Percentiles rank a stretch among this genome's conserved stretches.
phyloP scores from a whole-genome alignment of 2,797 vertebrate species.

The Hypotaenidia philippensis region DNA sequence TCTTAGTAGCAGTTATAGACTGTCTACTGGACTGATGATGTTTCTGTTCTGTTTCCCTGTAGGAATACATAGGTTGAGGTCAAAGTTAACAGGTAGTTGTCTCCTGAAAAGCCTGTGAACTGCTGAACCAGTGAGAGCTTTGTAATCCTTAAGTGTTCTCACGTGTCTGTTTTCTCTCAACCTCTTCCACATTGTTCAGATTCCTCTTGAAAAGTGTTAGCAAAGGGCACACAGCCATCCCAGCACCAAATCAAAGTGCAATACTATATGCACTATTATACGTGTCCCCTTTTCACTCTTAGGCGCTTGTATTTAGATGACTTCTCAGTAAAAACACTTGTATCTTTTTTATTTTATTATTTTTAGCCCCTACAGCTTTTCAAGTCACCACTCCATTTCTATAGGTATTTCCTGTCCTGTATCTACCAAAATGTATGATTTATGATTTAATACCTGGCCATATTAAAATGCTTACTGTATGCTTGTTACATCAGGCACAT shows the following conservation, averaged over 20 bases:
- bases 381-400: not conserved
- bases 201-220: not conserved
- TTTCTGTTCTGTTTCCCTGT: not conserved
- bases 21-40: not conserved
- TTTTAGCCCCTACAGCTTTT: not conserved
- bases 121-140: not conserved
- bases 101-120: not conserved
- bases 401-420: not conserved
- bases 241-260: not conserved
- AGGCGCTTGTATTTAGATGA: not conserved
- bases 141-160: not conserved
- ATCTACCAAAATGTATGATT: not conserved
- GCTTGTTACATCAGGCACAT: not conserved
- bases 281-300: not conserved
- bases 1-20: not conserved
- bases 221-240: rapidly evolving
- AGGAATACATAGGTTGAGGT: not conserved
- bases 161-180: not conserved
- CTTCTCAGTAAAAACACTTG: not conserved
- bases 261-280: not conserved
- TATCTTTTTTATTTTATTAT: not conserved
- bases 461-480: not conserved
- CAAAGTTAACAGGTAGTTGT: not conserved
- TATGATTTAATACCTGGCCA: not conserved
- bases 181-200: not conserved